Conservation (phyloP, 1,140 invertebrate genomes). For the Oscheius sp. region DNA sequence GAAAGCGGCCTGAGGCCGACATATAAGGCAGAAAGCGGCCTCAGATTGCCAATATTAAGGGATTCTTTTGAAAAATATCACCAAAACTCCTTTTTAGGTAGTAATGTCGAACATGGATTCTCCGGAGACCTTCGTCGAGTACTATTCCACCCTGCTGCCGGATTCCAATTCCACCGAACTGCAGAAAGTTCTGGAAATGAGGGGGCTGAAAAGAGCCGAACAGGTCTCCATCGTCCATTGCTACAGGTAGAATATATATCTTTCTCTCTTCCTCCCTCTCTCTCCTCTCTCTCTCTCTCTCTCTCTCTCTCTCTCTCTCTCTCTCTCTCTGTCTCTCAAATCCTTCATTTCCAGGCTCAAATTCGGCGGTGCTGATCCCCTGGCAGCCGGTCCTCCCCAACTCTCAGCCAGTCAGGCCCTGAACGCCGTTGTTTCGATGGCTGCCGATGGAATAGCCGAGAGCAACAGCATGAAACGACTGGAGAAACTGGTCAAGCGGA, state of each 20-base stretch:
- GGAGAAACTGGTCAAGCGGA: slow-evolving; percentile 58
- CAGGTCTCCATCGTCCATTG: slow-evolving; percentile 47
- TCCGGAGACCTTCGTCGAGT: slow-evolving; percentile 76
- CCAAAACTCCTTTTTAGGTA: slow-evolving; percentile 59
- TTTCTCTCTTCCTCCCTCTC: slow-evolving; percentile 6
- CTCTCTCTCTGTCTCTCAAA: slow-evolving; percentile 47
- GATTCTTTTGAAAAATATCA: not conserved
- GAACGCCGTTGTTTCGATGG: slow-evolving; percentile 46
- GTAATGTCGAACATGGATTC: slow-evolving; percentile 89
- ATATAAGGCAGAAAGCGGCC: no score
- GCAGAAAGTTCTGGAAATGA: slow-evolving; percentile 94
- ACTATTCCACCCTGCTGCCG: slow-evolving; percentile 83
- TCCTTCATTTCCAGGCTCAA: slow-evolving; percentile 50
- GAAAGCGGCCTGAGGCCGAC: no score
- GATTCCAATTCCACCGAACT: slow-evolving; percentile 86
- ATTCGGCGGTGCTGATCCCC: slow-evolving; percentile 6
- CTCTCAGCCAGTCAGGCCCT: slow-evolving; percentile 18
- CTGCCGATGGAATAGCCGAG: slow-evolving; percentile 54
- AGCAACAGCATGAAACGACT: slow-evolving; percentile 50
- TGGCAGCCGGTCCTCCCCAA: slow-evolving; percentile 6
- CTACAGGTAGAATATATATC: slow-evolving; percentile 43
- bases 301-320: slow-evolving; percentile 45
- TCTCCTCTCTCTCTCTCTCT: not conserved
- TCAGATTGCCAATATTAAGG: not conserved
- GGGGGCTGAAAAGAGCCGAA: slow-evolving; percentile 65